These are phyloP conservation scores for Mongoloraphidia duomilia DNA, from an alignment of 2,888 invertebrate species.

Conservation along the genomic window DNA sequence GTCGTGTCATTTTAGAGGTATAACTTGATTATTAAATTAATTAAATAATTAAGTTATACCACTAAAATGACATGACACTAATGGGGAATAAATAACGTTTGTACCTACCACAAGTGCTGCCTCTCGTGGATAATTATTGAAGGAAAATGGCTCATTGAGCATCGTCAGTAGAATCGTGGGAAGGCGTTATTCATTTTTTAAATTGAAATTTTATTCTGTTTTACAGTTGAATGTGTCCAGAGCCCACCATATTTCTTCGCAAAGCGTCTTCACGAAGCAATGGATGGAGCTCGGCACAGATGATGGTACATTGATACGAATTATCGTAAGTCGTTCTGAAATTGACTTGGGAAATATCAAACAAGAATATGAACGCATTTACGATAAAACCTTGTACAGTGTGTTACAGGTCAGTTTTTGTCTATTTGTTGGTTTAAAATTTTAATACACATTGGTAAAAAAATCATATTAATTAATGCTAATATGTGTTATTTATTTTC, in stretches of 20 bases:
- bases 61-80: no score
- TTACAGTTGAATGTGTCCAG: constrained; percentile 55
- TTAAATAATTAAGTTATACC: no score
- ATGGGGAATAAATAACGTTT: no score
- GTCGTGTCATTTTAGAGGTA: no score
- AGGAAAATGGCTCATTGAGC: no score
- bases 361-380: constrained; percentile 51
- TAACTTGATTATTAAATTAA: no score
- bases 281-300: constrained; percentile 60
- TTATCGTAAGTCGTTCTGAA: constrained; percentile 54
- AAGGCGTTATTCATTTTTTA: no score
- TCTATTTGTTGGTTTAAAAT: neutral
- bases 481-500: constrained; percentile 10
- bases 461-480: no score
- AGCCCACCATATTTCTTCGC: constrained; percentile 55
- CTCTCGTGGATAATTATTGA: no score
- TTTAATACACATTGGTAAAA: no score
- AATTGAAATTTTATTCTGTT: constrained; percentile 4
- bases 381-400: constrained; percentile 50
- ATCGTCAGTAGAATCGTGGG: no score
- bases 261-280: constrained; percentile 43
- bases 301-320: constrained; percentile 53
- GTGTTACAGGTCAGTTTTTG: constrained; percentile 40
- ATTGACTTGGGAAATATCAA: constrained; percentile 56
- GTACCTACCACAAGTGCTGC: no score